Conservation (phyloP, 1,140 invertebrate species). For the Telenomus remus region DNA sequence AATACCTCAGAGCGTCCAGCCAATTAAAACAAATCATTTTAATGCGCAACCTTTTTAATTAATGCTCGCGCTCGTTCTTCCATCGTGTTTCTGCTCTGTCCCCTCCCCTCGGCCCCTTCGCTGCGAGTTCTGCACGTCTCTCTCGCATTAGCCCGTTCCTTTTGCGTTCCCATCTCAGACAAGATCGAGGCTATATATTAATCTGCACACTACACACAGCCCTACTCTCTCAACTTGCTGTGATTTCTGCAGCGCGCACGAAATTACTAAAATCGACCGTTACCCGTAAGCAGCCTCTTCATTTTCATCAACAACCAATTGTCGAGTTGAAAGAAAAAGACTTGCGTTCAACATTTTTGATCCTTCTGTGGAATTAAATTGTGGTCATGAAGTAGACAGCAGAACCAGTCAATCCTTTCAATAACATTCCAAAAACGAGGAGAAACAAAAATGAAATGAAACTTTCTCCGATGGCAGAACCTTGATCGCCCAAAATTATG, state of each 20-base stretch:
- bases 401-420: no score
- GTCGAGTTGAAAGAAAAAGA: neutral
- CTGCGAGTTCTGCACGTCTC: neutral
- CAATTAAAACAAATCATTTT: slow-evolving; percentile 78
- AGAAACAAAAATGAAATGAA: no score
- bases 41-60: slow-evolving; percentile 77
- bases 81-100: slow-evolving; percentile 63
- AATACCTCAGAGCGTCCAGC: slow-evolving; percentile 75
- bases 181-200: slow-evolving; percentile 65
- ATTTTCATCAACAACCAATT: slow-evolving; percentile 70
- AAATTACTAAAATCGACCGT: neutral
- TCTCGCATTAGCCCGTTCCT: slow-evolving; percentile 28
- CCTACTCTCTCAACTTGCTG: slow-evolving; percentile 5
- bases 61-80: slow-evolving; percentile 71
- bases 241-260: neutral
- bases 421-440: no score
- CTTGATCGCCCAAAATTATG: no score
- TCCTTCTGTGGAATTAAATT: no score
- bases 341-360: no score
- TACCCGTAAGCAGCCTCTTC: slow-evolving; percentile 59
- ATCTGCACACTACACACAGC: slow-evolving; percentile 56
- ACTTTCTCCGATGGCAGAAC: no score
- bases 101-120: slow-evolving; percentile 22
- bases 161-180: slow-evolving; percentile 62
- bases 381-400: no score